Evolutionary conservation across 2,888 invertebrate species (phyloP), one percentile per base, ranked within the genome.

Genomic region (Himalopsyche kuldschensis): DNA sequence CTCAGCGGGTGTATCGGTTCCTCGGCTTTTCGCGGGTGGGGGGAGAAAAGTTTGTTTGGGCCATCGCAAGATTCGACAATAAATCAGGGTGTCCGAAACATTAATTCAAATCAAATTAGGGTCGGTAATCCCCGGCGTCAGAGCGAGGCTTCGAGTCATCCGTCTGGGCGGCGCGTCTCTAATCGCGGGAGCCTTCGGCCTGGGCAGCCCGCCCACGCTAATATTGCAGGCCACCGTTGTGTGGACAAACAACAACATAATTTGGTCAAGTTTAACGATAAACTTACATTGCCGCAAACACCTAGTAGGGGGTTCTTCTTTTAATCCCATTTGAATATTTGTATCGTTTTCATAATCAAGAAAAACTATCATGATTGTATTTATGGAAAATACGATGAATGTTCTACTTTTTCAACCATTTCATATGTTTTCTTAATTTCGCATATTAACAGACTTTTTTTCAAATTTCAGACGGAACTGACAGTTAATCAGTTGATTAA

Each of bases 61-160:
- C 79, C 79, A 82, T 84, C 79, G 41, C 30, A 84, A 84, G 84
- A 84, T 82, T 82, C 84, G 85, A 85, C 83, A 85, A 86, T 86
- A 86, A 86, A 86, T 86, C 86, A 86, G 85, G 79, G 86, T 80
- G 86, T 86, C 85, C 84, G 85, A 86, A 86, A 84, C 86, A 86
- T 86, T 86, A 86, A 86, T 86, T 86, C 86, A 86, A 85, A 85
- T 86, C 86, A 86, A 86, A 86, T 86, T 86, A 86, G 85, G 86
- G 86, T 81, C 84, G 79, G 84, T 86, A 86, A 86, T 86, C 86
- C 86, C 82, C 80, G 46, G 81, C 84, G 84, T 82, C 84, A 82
- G 82, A 78, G 85, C 82, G 82, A 82, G 84, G 83, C 83, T 69
- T 80, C 82, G 82, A 84, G 79, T 84, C 84, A 84, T 81, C 83